These are phyloP conservation scores for Elysia crispata DNA, from an alignment of 2,888 invertebrate species.

Conservation along the genomic window DNA sequence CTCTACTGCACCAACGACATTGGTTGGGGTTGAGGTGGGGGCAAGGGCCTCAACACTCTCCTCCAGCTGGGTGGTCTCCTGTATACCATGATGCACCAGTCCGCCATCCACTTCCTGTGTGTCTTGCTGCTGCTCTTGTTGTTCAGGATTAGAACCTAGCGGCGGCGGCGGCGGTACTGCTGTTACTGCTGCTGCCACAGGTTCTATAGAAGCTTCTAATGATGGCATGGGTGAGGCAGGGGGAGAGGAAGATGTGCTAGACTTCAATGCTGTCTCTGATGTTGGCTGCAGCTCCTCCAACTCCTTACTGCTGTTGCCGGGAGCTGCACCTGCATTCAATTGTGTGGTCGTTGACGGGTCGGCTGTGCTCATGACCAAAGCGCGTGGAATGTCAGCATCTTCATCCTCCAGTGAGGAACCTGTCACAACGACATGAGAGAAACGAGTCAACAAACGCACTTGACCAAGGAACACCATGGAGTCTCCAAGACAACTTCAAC, in stretches of 20 bases:
- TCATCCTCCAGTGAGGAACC: neutral
- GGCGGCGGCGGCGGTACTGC: neutral
- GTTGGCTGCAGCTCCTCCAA: no score
- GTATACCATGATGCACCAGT: conserved; percentile 34
- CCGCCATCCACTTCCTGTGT: neutral
- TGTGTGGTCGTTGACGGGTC: neutral
- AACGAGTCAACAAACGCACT: no score
- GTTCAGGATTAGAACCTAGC: neutral
- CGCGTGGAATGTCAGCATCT: conserved; percentile 2
- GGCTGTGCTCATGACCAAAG: neutral
- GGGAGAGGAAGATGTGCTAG: no score
- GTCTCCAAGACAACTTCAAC: no score
- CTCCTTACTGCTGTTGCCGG: no score
- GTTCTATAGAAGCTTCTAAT: no score
- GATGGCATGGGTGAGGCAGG: no score
- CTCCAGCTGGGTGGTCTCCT: conserved; percentile 38
- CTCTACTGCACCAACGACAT: neutral
- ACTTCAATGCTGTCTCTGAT: no score
- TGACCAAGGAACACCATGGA: no score
- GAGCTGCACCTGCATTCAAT: neutral
- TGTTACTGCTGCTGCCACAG: neutral
- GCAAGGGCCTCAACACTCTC: conserved; percentile 34
- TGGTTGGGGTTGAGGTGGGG: conserved; percentile 1
- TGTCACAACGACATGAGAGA: no score
- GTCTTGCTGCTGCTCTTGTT: neutral